Percentiles rank a stretch among this genome's conserved stretches.
These are phyloP conservation scores for Thalassarche chlororhynchos DNA, from an alignment of 2,113 vertebrate genomes.

Conservation along the genomic window DNA sequence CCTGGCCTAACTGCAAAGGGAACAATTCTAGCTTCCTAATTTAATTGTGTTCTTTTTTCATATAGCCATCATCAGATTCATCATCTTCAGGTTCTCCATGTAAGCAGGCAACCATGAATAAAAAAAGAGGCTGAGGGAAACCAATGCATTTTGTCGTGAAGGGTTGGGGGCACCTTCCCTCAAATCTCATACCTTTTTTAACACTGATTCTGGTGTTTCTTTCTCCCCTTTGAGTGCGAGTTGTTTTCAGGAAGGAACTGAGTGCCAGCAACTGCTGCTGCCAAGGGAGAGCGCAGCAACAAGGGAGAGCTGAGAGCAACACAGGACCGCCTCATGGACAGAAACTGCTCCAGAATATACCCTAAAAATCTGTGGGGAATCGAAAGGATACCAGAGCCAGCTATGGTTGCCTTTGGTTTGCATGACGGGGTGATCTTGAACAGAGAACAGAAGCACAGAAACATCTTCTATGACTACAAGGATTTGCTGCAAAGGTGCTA, in stretches of 20 bases:
- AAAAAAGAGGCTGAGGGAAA: not conserved
- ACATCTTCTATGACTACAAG: not conserved
- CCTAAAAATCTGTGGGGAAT: not conserved
- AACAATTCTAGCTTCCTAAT: not conserved
- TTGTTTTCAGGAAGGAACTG: not conserved
- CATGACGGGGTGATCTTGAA: not conserved
- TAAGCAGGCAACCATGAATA: not conserved
- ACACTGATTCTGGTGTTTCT: not conserved
- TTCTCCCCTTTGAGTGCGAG: not conserved
- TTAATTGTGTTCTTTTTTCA: not conserved
- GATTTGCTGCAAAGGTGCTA: not conserved
- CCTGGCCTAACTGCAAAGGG: not conserved
- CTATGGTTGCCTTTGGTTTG: not conserved
- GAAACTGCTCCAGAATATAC: not conserved
- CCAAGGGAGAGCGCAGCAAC: not conserved
- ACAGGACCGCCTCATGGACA: not conserved
- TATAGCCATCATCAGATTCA: not conserved
- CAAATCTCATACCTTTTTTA: not conserved
- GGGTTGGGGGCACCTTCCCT: not conserved
- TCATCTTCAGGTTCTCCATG: not conserved
- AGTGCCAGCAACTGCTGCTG: not conserved
- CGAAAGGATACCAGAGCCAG: not conserved
- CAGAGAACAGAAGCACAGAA: not conserved
- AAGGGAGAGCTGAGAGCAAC: not conserved
- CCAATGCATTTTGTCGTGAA: rapidly evolving